Percentiles rank a stretch among this genome's conserved stretches.
phyloP scores from a whole-genome alignment of 2,113 vertebrate genomes.

The Bungarus multicinctus region DNA sequence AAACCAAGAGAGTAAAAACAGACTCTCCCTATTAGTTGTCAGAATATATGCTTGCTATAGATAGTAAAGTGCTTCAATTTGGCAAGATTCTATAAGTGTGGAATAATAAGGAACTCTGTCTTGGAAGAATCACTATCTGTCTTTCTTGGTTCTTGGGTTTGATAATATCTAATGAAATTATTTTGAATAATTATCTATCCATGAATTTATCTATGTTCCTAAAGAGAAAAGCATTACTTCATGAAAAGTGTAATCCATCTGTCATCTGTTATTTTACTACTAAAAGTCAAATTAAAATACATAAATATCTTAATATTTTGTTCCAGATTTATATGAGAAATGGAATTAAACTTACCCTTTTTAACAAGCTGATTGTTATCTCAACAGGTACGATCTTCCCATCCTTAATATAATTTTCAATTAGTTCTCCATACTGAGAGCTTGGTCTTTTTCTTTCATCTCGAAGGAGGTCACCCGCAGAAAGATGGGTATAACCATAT shows the following conservation, averaged over 20 bases:
- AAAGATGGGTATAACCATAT: slow-evolving; percentile 91
- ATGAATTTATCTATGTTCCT: neutral
- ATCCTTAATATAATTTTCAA: slow-evolving; percentile 89
- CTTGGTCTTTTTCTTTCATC: slow-evolving; percentile 84
- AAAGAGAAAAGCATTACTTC: neutral
- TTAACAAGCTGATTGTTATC: slow-evolving; percentile 93
- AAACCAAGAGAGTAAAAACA: neutral
- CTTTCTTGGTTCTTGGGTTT: no score
- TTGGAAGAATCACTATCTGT: neutral
- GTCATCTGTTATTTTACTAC: neutral
- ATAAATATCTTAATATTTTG: neutral
- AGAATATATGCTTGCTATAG: neutral
- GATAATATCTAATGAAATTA: neutral
- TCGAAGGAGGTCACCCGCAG: slow-evolving; percentile 92
- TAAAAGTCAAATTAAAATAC: neutral
- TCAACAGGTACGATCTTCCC: slow-evolving; percentile 94
- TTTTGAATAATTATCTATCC: neutral
- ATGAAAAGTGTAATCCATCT: neutral
- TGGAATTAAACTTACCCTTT: slow-evolving; percentile 77
- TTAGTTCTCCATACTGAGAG: slow-evolving; percentile 89
- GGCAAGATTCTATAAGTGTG: neutral
- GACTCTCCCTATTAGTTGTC: neutral
- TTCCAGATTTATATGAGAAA: slow-evolving; percentile 18
- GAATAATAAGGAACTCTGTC: neutral
- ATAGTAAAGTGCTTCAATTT: neutral